Evolutionary conservation across 2,888 invertebrate genomes (phyloP).

Genomic region (Stenolophus ochropezus): DNA sequence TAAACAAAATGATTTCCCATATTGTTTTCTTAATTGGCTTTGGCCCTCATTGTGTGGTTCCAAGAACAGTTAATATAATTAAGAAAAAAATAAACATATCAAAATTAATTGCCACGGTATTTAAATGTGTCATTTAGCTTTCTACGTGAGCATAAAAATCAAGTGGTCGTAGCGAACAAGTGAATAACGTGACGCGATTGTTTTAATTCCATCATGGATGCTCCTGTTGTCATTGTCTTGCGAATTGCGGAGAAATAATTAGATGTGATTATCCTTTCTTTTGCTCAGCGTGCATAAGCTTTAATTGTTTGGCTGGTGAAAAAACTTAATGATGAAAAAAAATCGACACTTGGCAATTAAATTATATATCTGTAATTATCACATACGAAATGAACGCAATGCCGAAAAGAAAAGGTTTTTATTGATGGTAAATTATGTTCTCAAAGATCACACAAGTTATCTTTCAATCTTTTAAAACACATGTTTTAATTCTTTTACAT

Average conservation of each 20-base stretch:
- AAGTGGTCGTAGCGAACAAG: slow-evolving; percentile 24
- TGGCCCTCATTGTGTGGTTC: not conserved
- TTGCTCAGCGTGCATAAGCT: slow-evolving; percentile 13
- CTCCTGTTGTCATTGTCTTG: slow-evolving; percentile 31
- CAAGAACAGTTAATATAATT: slow-evolving; percentile 37
- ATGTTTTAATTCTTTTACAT: not conserved
- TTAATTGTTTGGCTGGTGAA: slow-evolving; percentile 24
- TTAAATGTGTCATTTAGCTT: slow-evolving; percentile 43
- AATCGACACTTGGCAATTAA: slow-evolving; percentile 19
- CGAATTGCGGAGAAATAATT: slow-evolving; percentile 38
- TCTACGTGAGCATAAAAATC: slow-evolving; percentile 45
- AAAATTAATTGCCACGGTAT: slow-evolving; percentile 28
- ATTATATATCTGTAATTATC: slow-evolving; percentile 7
- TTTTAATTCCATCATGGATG: slow-evolving; percentile 43
- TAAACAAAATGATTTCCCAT: not conserved
- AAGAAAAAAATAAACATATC: slow-evolving; percentile 44
- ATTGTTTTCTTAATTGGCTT: slow-evolving; percentile 1
- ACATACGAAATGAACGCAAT: not conserved
- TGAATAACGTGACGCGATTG: slow-evolving; percentile 40
- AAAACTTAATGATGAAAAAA: slow-evolving; percentile 35
- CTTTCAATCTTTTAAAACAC: not conserved
- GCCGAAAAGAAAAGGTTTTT: not conserved
- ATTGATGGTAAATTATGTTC: not conserved
- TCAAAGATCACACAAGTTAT: too few species aligned
- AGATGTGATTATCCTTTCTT: slow-evolving; percentile 32